Percentiles rank a stretch among this genome's conserved stretches.
Evolutionary conservation across 1,140 invertebrate species (phyloP).

Genomic region (Drosophila ananassae): DNA sequence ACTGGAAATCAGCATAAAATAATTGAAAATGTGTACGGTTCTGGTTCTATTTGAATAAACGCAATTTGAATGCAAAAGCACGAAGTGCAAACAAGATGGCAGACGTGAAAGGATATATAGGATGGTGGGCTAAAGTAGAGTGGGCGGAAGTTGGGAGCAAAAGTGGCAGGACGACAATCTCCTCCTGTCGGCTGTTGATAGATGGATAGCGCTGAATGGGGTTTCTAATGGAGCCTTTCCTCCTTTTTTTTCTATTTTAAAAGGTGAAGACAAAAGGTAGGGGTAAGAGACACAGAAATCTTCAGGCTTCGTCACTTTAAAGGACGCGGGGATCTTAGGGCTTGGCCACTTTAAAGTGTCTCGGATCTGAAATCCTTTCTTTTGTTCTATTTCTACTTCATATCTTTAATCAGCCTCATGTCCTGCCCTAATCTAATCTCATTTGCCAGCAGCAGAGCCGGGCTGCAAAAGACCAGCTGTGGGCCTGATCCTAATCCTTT

Average conservation of each 20-base stretch:
- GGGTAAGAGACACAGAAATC: conserved; percentile 3
- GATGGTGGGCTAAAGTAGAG: conserved; percentile 11
- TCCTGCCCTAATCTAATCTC: conserved; percentile 60
- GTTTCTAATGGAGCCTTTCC: conserved; percentile 29
- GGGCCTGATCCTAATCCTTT: conserved; percentile 56
- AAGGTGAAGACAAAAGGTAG: conserved; percentile 1
- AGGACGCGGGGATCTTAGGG: neutral
- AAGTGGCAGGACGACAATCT: conserved; percentile 17
- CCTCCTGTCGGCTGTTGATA: conserved; percentile 60
- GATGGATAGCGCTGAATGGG: conserved; percentile 55
- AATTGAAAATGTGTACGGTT: conserved; percentile 79
- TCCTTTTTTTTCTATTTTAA: neutral
- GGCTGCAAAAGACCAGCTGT: conserved; percentile 69
- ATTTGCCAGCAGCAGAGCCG: conserved; percentile 34
- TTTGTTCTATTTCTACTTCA: neutral
- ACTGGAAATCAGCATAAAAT: conserved; percentile 78
- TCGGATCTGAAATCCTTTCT: neutral
- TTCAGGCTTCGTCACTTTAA: conserved; percentile 20
- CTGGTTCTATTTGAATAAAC: conserved; percentile 79
- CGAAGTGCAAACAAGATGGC: conserved; percentile 77
- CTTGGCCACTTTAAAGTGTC: neutral
- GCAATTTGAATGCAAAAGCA: conserved; percentile 82
- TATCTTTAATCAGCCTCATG: conserved; percentile 30
- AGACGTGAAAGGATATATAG: conserved; percentile 49
- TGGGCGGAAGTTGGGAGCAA: conserved; percentile 3